Evolutionary conservation across 2,113 vertebrate genomes (phyloP), one percentile per base, ranked within the genome.

Genomic region (Spizaetus ornatus): DNA sequence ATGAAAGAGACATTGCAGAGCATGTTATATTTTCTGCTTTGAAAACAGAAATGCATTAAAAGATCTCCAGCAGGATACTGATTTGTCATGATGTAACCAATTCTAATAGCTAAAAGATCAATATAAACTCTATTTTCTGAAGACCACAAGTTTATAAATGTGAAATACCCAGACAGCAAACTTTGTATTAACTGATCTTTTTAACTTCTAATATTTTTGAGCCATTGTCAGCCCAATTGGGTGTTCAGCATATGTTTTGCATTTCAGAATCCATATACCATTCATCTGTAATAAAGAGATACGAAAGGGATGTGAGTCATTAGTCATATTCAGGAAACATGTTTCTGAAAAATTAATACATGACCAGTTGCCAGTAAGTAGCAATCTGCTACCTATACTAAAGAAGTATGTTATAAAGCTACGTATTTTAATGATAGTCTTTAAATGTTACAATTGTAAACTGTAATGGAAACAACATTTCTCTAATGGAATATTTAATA

Each of bases 261-360:
- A 86, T 91, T 90, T 90, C 66, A 95, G 61, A 91, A 86, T 94
- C 82, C 48, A 72, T 89, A 93, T 53, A 94, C 71, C 42, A 76
- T 86, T 96, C 77, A 88, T 90, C 69, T 72, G 59, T 80, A 95
- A 92, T 80, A 88, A 94, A 95, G 74, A 93, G 59, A 78, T 92
- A 52, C 29, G 48, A 83, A 94, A 77, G 34, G 43, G 61, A 96
- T 94, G 52, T 94, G 89, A 97, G 82, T 94, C 79, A 97, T 97
- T 95, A 95, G 80, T 95, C 94, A 95, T 84, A 93, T 38, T 90
- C 91, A 94, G 82, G 89, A 97, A 97, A 90, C 86, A 78, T 22
- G 62, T 96, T 94, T 95, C 90, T 94, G 88, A 96, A 95, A 95
- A 85, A 94, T 88, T 88, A 95, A 95, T 95, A 96, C 38, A 69